Percentiles rank a stretch among this genome's conserved stretches.
Conservation (phyloP, 2,888 invertebrate species). For the Liopterus haemorrhoidalis region DNA sequence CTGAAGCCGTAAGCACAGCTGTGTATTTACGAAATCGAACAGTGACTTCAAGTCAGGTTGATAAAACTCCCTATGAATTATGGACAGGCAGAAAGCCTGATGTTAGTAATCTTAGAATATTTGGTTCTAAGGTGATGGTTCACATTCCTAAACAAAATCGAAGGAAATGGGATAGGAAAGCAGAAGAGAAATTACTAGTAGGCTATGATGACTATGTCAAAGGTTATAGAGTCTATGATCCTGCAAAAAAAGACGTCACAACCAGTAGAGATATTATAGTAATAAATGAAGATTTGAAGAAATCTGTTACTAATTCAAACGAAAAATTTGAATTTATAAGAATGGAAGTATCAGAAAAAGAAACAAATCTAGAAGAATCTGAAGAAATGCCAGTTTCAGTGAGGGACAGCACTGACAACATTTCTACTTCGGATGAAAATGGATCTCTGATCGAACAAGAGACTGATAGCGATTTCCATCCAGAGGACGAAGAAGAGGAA, state of each 20-base stretch:
- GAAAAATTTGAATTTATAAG: neutral
- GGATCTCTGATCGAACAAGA: constrained; percentile 7
- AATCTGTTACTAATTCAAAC: too few relatives aligned
- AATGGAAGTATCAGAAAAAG: constrained; percentile 1
- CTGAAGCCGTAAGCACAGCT: constrained; percentile 9
- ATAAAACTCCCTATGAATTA: constrained; percentile 19
- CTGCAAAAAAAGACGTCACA: constrained; percentile 5
- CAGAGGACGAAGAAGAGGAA: constrained; percentile 1
- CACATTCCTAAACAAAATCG: constrained; percentile 19
- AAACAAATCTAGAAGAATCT: constrained; percentile 8
- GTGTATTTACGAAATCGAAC: constrained; percentile 19
- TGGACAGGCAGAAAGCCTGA: constrained; percentile 27
- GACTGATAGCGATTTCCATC: constrained; percentile 6
- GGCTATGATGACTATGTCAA: constrained; percentile 14
- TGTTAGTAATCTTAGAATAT: constrained; percentile 28
- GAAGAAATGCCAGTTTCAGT: constrained; percentile 14
- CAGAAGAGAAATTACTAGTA: constrained; percentile 16
- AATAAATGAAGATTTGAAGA: constrained; percentile 7
- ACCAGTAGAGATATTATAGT: constrained; percentile 18
- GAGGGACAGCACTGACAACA: constrained; percentile 12
- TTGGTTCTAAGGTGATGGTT: constrained; percentile 14
- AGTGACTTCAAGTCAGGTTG: constrained; percentile 4
- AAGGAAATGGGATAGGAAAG: constrained; percentile 19
- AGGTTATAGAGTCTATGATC: constrained; percentile 19
- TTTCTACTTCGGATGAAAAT: constrained; percentile 10